Conservation (phyloP, 2,888 invertebrate species). For the Seira sanloemensis region DNA sequence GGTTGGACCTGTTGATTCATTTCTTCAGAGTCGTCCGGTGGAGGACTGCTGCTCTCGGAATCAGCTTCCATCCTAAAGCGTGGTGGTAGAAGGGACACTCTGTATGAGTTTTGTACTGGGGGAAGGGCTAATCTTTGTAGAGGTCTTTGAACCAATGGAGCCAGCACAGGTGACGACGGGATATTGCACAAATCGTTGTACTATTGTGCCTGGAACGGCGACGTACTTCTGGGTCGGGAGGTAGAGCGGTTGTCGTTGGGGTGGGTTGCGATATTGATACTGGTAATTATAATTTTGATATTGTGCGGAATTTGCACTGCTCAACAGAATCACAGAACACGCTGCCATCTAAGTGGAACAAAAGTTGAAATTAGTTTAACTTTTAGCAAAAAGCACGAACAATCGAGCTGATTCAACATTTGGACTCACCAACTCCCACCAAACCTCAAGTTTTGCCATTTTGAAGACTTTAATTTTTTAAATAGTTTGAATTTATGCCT, state of each 20-base stretch:
- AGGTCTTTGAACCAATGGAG: no score
- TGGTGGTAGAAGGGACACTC: not conserved
- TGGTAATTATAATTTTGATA: not conserved
- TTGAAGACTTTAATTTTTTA: no score
- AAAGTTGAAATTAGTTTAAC: no score
- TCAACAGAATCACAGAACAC: not conserved
- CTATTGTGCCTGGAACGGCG: constrained; percentile 23
- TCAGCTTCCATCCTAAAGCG: constrained; percentile 1
- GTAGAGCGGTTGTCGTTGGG: not conserved
- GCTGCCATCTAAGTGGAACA: not conserved
- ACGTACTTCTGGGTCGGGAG: not conserved
- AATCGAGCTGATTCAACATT: no score
- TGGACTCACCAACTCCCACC: no score
- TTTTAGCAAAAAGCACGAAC: no score
- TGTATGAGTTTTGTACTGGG: not conserved
- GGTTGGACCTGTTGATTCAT: not conserved
- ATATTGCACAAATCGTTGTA: not conserved
- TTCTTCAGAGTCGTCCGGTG: not conserved
- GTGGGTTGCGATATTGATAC: not conserved
- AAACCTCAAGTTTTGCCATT: no score
- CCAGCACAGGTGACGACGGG: not conserved
- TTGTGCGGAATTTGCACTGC: not conserved
- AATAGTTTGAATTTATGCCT: no score
- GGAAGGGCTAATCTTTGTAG: not conserved
- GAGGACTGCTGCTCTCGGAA: not conserved